These are phyloP conservation scores for Tuberolachnus salignus DNA, from an alignment of 2,888 invertebrate species.

Conservation along the genomic window DNA sequence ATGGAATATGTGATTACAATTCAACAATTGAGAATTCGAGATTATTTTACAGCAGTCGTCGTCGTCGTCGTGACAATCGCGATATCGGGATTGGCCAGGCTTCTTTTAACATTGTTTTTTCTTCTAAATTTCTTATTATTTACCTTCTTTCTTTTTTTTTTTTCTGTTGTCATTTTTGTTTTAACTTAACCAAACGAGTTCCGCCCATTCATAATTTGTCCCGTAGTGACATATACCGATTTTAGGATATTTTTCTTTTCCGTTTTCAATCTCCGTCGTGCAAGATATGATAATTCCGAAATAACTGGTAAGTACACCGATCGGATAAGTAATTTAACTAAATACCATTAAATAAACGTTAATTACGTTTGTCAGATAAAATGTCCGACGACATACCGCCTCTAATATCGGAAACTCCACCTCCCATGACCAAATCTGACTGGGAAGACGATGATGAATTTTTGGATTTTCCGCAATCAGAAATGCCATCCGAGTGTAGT, in stretches of 20 bases:
- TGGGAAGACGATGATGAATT: conserved; percentile 68
- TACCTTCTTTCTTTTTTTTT: too few species aligned
- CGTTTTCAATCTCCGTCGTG: not conserved
- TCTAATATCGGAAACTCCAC: conserved; percentile 71
- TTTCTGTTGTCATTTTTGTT: not conserved
- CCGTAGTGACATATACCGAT: too few species aligned
- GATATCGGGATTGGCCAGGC: not conserved
- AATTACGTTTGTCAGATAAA: conserved; percentile 16
- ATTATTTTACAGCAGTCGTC: not conserved
- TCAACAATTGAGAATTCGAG: conserved; percentile 2
- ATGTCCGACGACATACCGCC: conserved; percentile 65
- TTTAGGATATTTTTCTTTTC: not conserved
- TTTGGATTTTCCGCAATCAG: conserved; percentile 50
- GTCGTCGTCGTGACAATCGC: not conserved
- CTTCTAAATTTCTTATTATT: not conserved
- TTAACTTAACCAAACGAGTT: not conserved
- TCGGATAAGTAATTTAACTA: not conserved
- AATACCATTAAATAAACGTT: not conserved
- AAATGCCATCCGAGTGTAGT: conserved; percentile 44
- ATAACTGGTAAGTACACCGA: not conserved
- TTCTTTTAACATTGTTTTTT: not conserved
- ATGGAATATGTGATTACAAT: conserved; percentile 20
- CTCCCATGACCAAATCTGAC: conserved; percentile 68
- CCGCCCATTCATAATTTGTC: not conserved
- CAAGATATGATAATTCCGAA: not conserved